These are phyloP conservation scores for Melierax canorus DNA, from an alignment of 2,113 vertebrate species.

Conservation along the genomic window DNA sequence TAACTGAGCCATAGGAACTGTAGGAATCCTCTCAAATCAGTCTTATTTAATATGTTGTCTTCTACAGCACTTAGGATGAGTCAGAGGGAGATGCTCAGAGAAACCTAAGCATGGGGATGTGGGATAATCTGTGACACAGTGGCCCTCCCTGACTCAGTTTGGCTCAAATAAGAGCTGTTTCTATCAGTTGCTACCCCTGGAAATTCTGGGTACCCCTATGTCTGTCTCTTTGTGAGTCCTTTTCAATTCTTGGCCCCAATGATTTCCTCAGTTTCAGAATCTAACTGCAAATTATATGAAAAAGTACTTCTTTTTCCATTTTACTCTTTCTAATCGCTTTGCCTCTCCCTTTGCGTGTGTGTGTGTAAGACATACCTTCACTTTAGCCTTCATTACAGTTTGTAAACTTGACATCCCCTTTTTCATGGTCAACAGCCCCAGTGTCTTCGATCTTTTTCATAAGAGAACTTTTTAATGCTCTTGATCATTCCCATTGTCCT, in stretches of 20 bases:
- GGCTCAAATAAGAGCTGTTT: background rate
- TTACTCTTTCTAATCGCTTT: background rate
- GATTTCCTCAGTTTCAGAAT: background rate
- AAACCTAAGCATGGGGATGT: background rate
- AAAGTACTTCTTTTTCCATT: background rate
- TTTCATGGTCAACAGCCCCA: background rate
- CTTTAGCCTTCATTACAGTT: background rate
- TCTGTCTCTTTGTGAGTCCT: background rate
- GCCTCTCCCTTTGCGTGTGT: background rate
- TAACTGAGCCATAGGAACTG: background rate
- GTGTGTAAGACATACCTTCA: background rate
- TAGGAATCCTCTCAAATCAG: background rate
- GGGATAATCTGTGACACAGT: background rate
- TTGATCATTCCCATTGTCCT: conserved; percentile 55
- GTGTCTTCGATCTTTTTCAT: background rate
- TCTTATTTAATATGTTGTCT: background rate
- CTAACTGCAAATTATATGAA: background rate
- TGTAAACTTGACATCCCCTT: conserved; percentile 11
- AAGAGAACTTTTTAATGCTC: conserved; percentile 31
- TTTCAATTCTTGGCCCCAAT: background rate
- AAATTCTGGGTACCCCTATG: background rate
- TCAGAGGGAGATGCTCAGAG: background rate
- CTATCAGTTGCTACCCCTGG: background rate
- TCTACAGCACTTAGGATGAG: background rate
- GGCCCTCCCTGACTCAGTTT: background rate